Conservation (phyloP, 2,113 vertebrate genomes). For the Syngnathus floridae region DNA sequence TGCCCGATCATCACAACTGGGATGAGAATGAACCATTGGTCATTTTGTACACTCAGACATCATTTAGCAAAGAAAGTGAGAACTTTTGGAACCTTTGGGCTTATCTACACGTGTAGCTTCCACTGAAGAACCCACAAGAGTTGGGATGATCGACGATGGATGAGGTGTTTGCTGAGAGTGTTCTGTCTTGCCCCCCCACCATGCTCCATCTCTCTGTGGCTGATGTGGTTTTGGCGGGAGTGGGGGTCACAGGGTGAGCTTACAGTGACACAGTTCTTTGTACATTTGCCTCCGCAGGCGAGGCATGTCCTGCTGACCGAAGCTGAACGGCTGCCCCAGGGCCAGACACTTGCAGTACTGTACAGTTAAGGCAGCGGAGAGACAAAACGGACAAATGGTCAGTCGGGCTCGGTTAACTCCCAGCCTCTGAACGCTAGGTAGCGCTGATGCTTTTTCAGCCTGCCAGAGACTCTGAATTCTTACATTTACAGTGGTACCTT, state of each 20-base stretch:
- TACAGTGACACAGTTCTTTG: slow-evolving; percentile 93
- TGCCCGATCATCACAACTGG: neutral
- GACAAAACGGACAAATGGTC: neutral
- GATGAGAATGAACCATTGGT: neutral
- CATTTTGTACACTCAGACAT: neutral
- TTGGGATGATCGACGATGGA: neutral
- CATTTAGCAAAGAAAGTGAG: neutral
- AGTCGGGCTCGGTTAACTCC: neutral
- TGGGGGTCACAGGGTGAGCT: slow-evolving; percentile 79
- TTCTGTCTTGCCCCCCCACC: neutral
- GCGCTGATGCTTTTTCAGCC: neutral
- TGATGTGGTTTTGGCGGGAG: slow-evolving; percentile 6
- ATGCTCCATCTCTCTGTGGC: slow-evolving; percentile 18
- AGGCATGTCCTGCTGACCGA: slow-evolving; percentile 90
- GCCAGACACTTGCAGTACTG: slow-evolving; percentile 92
- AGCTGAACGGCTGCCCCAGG: slow-evolving; percentile 80
- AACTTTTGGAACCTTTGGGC: neutral
- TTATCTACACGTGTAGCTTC: neutral
- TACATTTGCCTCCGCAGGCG: slow-evolving; percentile 87
- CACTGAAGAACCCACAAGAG: neutral
- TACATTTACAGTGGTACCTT: neutral
- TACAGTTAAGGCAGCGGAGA: slow-evolving; percentile 2
- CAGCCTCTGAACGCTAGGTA: neutral
- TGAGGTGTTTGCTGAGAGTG: neutral
- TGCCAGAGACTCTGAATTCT: neutral